Evolutionary conservation across 1,140 invertebrate species (phyloP).

Genomic region (Pseudomyrmex concolor): DNA sequence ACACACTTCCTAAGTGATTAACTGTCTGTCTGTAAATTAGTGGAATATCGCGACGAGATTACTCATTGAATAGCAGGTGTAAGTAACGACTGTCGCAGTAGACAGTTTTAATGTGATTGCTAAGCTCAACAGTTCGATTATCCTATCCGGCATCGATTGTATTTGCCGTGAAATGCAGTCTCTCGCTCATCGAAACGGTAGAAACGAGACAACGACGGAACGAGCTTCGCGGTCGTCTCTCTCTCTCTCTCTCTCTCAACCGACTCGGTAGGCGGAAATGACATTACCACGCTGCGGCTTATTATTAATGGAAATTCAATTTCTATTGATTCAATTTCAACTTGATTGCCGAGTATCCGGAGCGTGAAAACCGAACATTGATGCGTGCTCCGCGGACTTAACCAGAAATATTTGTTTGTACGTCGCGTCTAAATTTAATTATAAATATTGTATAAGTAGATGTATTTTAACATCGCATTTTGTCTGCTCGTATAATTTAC

Average conservation of each 20-base stretch:
- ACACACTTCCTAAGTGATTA: background rate
- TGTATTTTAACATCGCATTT: conserved; percentile 40
- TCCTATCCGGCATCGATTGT: conserved; percentile 50
- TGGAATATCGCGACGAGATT: conserved; percentile 4
- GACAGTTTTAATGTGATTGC: conserved; percentile 61
- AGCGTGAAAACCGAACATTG: conserved; percentile 24
- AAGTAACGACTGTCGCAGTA: conserved; percentile 61
- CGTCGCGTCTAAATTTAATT: background rate
- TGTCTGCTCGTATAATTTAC: background rate
- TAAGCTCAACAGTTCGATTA: conserved; percentile 64
- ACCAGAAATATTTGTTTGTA: conserved; percentile 34
- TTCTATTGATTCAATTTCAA: conserved; percentile 72
- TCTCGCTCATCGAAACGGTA: conserved; percentile 14
- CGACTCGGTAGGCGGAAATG: conserved; percentile 49
- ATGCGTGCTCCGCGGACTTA: background rate
- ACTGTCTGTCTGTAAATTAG: background rate
- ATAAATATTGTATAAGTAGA: conserved; percentile 28
- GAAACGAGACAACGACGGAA: background rate
- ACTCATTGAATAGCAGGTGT: conserved; percentile 7
- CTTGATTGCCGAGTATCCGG: conserved; percentile 68
- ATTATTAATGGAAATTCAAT: conserved; percentile 72
- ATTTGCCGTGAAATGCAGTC: conserved; percentile 43
- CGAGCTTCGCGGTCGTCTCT: background rate
- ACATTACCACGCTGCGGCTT: conserved; percentile 63
- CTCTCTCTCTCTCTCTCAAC: too few relatives aligned